These are phyloP conservation scores for Danionella dracula DNA, from an alignment of 2,797 vertebrate species.

Conservation along the genomic window DNA sequence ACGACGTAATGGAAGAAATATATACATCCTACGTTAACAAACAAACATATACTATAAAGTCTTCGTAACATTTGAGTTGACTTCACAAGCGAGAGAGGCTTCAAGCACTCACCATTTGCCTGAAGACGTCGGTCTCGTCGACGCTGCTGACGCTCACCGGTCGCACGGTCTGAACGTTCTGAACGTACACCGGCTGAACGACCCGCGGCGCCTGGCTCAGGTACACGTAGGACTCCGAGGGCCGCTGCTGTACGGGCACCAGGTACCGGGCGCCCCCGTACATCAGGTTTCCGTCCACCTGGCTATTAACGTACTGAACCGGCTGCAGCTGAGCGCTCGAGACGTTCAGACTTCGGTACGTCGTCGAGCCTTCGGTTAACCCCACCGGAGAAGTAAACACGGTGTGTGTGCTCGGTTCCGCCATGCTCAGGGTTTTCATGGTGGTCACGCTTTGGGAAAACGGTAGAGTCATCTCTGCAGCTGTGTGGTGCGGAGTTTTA, in stretches of 20 bases:
- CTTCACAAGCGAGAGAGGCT: no score
- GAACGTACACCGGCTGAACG: slow-evolving; percentile 60
- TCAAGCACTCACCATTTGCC: slow-evolving; percentile 48
- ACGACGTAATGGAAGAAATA: no score
- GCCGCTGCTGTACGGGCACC: slow-evolving; percentile 64
- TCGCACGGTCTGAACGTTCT: slow-evolving; percentile 8
- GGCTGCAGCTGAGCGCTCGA: slow-evolving; percentile 10
- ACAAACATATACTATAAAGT: no score
- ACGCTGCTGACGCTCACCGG: slow-evolving; percentile 54
- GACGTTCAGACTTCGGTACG: slow-evolving; percentile 8
- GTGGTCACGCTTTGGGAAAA: slow-evolving; percentile 30
- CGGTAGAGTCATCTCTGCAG: slow-evolving; percentile 37
- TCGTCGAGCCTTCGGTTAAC: slow-evolving; percentile 15
- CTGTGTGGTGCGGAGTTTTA: not conserved
- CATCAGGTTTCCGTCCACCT: slow-evolving; percentile 37
- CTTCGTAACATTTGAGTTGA: no score
- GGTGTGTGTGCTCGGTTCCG: slow-evolving; percentile 42
- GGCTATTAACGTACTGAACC: slow-evolving; percentile 46
- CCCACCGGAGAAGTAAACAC: not conserved
- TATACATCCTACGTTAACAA: no score
- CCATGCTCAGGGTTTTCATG: slow-evolving; percentile 47
- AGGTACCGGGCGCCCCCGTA: slow-evolving; percentile 64
- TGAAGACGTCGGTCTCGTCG: slow-evolving; percentile 47
- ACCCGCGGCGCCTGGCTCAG: slow-evolving; percentile 43
- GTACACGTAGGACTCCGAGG: slow-evolving; percentile 43